These are phyloP conservation scores for Otolemur crassicaudatus DNA, from an alignment of 2,797 vertebrate genomes.

Conservation along the genomic window DNA sequence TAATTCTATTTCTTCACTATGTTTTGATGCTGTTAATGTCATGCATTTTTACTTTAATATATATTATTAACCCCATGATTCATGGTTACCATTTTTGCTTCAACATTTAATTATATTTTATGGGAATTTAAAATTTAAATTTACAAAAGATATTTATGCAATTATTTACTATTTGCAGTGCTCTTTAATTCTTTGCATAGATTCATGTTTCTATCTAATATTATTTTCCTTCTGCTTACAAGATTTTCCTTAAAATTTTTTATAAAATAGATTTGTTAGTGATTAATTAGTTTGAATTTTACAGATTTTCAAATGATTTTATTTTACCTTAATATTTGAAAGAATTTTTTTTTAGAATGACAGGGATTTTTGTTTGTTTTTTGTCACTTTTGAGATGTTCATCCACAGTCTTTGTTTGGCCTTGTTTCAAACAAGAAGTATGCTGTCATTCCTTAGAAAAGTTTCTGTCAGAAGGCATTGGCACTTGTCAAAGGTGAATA, in stretches of 20 bases:
- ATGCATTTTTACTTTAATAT: not conserved
- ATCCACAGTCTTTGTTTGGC: not conserved
- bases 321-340: constrained; percentile 19
- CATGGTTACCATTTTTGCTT: not conserved
- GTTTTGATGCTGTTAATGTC: not conserved
- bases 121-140: not conserved
- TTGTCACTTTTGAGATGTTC: not conserved
- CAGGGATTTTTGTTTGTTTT: not conserved
- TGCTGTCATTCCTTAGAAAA: not conserved
- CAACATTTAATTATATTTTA: not conserved
- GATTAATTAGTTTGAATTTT: not conserved
- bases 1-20: not conserved
- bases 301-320: not conserved
- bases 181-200: not conserved
- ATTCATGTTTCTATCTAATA: not conserved
- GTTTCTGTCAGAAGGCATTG: not conserved
- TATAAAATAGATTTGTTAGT: not conserved
- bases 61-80: not conserved
- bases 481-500: not conserved
- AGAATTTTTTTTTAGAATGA: not conserved
- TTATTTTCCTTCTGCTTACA: not conserved
- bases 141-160: not conserved
- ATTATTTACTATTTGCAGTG: not conserved
- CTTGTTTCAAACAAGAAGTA: not conserved
- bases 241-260: not conserved